Percentiles rank a stretch among this genome's conserved stretches.
phyloP scores from a whole-genome alignment of 2,888 invertebrate genomes.

The Linnaemya tessellans region DNA sequence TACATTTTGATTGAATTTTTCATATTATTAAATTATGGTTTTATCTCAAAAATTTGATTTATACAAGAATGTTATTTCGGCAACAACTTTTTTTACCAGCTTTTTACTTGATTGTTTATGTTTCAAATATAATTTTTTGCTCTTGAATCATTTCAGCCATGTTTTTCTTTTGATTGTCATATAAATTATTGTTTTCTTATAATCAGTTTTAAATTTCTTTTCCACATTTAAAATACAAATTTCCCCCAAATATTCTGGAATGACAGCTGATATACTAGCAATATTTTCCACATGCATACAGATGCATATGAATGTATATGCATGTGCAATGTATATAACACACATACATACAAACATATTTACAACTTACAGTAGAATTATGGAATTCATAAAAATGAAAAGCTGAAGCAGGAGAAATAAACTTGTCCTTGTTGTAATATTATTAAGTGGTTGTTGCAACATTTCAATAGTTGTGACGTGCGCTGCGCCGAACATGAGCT shows the following conservation, averaged over 20 bases:
- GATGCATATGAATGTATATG: too few species aligned
- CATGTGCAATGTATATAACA: too few species aligned
- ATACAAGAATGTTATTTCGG: too few species aligned
- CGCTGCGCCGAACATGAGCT: background rate
- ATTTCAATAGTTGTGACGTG: constrained; percentile 15
- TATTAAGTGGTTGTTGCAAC: constrained; percentile 41
- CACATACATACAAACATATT: background rate
- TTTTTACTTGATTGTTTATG: too few species aligned
- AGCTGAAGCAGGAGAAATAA: background rate
- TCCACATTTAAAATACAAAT: background rate
- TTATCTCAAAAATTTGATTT: too few species aligned
- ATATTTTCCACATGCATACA: background rate
- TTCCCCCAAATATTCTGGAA: background rate
- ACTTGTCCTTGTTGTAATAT: constrained; percentile 20
- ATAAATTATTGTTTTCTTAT: background rate
- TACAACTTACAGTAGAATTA: constrained; percentile 6
- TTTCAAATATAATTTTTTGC: too few species aligned
- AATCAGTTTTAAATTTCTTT: background rate
- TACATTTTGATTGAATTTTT: too few species aligned
- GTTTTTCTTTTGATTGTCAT: too few species aligned
- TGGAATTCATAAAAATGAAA: constrained; percentile 1
- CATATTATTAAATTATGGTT: too few species aligned
- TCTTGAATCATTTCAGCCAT: too few species aligned
- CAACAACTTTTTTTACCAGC: too few species aligned
- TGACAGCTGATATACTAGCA: constrained; percentile 12